These are phyloP conservation scores for Lacerta agilis DNA, from an alignment of 2,797 vertebrate genomes.

Conservation along the genomic window DNA sequence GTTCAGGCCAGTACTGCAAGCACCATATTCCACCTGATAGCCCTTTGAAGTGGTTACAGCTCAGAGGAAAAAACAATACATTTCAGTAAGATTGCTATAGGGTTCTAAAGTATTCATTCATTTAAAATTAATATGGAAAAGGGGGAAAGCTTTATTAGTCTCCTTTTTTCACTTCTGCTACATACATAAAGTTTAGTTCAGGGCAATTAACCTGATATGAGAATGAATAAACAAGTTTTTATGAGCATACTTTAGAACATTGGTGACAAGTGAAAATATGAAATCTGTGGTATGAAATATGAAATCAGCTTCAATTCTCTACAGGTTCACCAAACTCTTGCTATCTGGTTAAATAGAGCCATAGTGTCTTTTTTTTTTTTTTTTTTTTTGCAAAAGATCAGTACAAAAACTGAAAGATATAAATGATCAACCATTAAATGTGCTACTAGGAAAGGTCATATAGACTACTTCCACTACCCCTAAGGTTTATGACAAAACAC, in stretches of 20 bases:
- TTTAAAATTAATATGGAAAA: not conserved
- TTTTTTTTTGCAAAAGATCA: slow-evolving; percentile 30
- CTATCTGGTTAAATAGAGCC: no score
- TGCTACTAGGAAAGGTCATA: slow-evolving; percentile 16
- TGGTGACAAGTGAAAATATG: not conserved
- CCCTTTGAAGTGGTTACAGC: slow-evolving; percentile 2
- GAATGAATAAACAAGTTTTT: not conserved
- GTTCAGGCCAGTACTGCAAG: slow-evolving; percentile 22
- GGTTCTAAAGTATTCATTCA: slow-evolving; percentile 16
- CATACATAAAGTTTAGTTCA: not conserved
- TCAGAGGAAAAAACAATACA: slow-evolving; percentile 13
- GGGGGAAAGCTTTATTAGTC: not conserved
- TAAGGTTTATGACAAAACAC: not conserved
- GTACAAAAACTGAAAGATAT: slow-evolving; percentile 27
- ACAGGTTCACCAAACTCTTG: not conserved
- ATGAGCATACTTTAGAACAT: not conserved
- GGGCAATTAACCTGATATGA: slow-evolving; percentile 11
- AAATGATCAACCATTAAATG: not conserved
- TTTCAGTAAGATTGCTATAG: slow-evolving; percentile 47
- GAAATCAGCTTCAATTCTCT: not conserved
- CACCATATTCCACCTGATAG: slow-evolving; percentile 22
- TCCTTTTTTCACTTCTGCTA: not conserved
- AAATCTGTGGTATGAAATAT: not conserved
- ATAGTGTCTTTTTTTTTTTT: slow-evolving; percentile 23
- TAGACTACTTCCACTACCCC: not conserved